phyloP scores from a whole-genome alignment of 2,797 vertebrate species.

The Poeciliopsis infans region DNA sequence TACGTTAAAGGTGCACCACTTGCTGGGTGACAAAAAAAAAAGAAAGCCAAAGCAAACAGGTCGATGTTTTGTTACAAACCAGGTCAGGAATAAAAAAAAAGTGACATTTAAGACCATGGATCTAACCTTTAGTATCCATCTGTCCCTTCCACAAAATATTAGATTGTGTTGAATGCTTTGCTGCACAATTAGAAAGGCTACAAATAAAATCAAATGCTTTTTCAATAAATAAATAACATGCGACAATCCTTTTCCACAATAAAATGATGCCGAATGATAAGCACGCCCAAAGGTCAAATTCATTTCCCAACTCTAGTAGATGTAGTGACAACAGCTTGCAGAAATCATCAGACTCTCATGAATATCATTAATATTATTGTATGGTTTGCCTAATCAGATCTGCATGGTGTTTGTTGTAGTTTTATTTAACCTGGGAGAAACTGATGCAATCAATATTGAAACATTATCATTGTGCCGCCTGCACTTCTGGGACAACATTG shows the following conservation, averaged over 20 bases:
- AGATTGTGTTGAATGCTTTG: conserved; percentile 5
- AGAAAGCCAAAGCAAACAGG: conserved; percentile 21
- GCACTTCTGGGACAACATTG: conserved; percentile 12
- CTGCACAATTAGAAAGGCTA: background rate
- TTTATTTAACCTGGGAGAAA: conserved; percentile 45
- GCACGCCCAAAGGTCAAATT: conserved; percentile 57
- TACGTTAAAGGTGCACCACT: background rate
- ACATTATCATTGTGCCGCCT: conserved; percentile 24
- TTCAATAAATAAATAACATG: conserved; percentile 48
- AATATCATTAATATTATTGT: conserved; percentile 57
- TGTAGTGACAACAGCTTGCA: conserved; percentile 44
- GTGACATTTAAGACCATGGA: conserved; percentile 28
- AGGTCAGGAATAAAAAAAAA: conserved; percentile 24
- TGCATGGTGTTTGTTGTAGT: conserved; percentile 9
- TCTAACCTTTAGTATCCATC: conserved; percentile 24
- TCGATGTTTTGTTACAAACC: conserved; percentile 24
- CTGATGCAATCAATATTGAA: conserved; percentile 43
- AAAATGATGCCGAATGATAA: conserved; percentile 31
- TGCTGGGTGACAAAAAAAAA: conserved; percentile 6
- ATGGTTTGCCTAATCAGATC: conserved; percentile 55
- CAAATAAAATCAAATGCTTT: conserved; percentile 44
- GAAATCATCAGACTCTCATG: conserved; percentile 55
- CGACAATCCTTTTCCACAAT: conserved; percentile 35
- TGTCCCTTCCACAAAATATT: background rate
- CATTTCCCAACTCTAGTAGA: conserved; percentile 47